Percentiles rank a stretch among this genome's conserved stretches.
These are phyloP conservation scores for Cyprinodon tularosa DNA, from an alignment of 2,113 vertebrate species.

Conservation along the genomic window DNA sequence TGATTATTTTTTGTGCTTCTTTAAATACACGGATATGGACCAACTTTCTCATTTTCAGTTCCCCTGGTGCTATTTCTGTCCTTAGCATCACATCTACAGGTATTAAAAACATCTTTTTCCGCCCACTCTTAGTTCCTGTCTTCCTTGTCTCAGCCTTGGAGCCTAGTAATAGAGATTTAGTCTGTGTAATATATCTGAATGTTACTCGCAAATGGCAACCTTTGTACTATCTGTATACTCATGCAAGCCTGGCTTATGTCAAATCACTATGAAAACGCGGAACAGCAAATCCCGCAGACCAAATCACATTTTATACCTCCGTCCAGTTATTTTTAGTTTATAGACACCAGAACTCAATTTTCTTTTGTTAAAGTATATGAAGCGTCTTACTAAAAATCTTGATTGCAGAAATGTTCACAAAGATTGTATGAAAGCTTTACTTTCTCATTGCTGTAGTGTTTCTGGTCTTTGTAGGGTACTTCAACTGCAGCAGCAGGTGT, in stretches of 20 bases:
- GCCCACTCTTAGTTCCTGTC: conserved; percentile 22
- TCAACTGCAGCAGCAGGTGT: conserved; percentile 58
- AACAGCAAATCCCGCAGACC: conserved; percentile 16
- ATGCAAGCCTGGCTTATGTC: conserved; percentile 47
- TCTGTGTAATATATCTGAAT: conserved; percentile 42
- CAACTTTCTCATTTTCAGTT: not conserved
- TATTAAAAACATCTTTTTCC: conserved; percentile 1
- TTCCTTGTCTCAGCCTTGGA: conserved; percentile 18
- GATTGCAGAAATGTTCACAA: not conserved
- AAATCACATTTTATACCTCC: conserved; percentile 30
- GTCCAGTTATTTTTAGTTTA: not conserved
- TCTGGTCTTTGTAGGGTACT: conserved; percentile 14
- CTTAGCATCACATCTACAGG: not conserved
- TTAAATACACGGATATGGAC: not conserved
- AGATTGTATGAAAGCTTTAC: conserved; percentile 16
- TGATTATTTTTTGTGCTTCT: not conserved
- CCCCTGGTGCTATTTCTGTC: not conserved
- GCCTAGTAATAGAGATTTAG: conserved; percentile 27
- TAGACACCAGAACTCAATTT: conserved; percentile 38
- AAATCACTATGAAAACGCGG: conserved; percentile 14
- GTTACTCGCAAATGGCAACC: conserved; percentile 47
- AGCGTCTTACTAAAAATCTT: not conserved
- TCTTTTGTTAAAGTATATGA: conserved; percentile 38
- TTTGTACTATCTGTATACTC: conserved; percentile 18
- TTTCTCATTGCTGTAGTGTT: conserved; percentile 19